Evolutionary conservation across 2,888 invertebrate genomes (phyloP).

Genomic region (Halictus ligatus): DNA sequence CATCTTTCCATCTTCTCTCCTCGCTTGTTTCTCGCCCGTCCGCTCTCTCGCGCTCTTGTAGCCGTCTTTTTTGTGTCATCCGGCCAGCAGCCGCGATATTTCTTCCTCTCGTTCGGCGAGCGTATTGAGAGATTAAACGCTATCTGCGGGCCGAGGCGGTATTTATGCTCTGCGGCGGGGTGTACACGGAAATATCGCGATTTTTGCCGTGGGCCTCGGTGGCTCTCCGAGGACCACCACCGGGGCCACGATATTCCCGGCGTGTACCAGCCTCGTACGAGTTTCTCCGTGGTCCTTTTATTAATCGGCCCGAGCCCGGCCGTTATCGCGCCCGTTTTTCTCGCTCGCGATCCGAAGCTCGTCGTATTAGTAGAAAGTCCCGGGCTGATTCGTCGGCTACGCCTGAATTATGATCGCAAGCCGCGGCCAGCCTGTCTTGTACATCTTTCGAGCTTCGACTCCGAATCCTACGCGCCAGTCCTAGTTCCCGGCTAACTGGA

Average conservation of each 20-base stretch:
- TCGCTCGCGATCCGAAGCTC: conserved; percentile 38
- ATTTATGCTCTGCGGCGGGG: conserved; percentile 28
- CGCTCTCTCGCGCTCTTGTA: conserved; percentile 31
- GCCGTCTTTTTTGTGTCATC: conserved; percentile 42
- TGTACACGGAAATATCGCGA: conserved; percentile 36
- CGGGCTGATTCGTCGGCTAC: conserved; percentile 27
- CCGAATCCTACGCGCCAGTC: conserved; percentile 14
- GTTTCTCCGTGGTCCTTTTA: conserved; percentile 49
- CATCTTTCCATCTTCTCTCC: conserved; percentile 2
- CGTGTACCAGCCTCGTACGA: not conserved
- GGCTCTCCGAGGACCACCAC: conserved; percentile 16
- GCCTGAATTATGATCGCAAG: conserved; percentile 52
- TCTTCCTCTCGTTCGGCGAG: conserved; percentile 34
- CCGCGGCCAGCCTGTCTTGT: conserved; percentile 22
- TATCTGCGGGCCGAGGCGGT: conserved; percentile 27
- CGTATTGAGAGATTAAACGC: conserved; percentile 51
- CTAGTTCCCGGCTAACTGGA: not conserved
- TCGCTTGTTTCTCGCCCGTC: not conserved
- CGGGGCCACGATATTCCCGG: not conserved
- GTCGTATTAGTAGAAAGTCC: conserved; percentile 53
- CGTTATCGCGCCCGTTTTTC: conserved; percentile 48
- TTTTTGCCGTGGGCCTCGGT: conserved; percentile 22
- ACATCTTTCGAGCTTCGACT: conserved; percentile 18
- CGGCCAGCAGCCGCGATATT: conserved; percentile 45
- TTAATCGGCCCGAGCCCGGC: conserved; percentile 42